Conservation (phyloP, 2,888 invertebrate genomes). For the Lasioglossum zephyrum region DNA sequence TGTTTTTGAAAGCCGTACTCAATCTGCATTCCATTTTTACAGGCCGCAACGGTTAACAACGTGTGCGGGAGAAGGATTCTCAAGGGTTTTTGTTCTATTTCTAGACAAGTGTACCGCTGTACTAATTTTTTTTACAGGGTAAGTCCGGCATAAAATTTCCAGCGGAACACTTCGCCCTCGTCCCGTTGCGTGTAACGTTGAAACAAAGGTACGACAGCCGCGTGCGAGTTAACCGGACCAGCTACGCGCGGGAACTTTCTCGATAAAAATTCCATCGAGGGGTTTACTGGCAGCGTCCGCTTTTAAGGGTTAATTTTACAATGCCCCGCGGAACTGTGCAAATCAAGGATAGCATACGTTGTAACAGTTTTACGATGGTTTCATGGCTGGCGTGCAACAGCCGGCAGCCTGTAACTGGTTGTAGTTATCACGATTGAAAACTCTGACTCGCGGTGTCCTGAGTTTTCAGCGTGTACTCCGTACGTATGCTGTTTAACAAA, state of each 20-base stretch:
- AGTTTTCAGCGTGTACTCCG: not conserved
- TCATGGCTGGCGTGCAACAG: slow-evolving; percentile 39
- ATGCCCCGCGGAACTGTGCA: slow-evolving; percentile 36
- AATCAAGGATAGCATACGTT: slow-evolving; percentile 29
- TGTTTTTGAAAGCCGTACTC: not conserved
- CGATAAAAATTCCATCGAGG: slow-evolving; percentile 64
- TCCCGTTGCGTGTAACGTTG: slow-evolving; percentile 11
- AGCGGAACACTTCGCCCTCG: not conserved
- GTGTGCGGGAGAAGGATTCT: not conserved
- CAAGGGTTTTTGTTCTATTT: slow-evolving; percentile 7
- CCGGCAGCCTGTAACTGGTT: slow-evolving; percentile 14
- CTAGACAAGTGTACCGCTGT: not conserved
- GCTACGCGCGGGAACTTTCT: slow-evolving; percentile 33
- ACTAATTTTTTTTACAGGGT: slow-evolving; percentile 8
- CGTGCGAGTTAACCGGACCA: slow-evolving; percentile 5
- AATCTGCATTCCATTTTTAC: slow-evolving; percentile 8
- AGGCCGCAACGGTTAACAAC: not conserved
- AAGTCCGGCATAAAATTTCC: slow-evolving; percentile 4
- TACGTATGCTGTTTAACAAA: too few relatives aligned
- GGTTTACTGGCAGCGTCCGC: slow-evolving; percentile 51
- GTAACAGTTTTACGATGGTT: slow-evolving; percentile 40
- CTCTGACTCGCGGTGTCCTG: not conserved
- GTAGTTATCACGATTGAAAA: slow-evolving; percentile 32
- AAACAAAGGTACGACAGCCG: slow-evolving; percentile 10
- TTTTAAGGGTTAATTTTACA: slow-evolving; percentile 66